Percentiles rank a stretch among this genome's conserved stretches.
These are phyloP conservation scores for Amazona guildingii DNA, from an alignment of 2,113 vertebrate species.

Conservation along the genomic window DNA sequence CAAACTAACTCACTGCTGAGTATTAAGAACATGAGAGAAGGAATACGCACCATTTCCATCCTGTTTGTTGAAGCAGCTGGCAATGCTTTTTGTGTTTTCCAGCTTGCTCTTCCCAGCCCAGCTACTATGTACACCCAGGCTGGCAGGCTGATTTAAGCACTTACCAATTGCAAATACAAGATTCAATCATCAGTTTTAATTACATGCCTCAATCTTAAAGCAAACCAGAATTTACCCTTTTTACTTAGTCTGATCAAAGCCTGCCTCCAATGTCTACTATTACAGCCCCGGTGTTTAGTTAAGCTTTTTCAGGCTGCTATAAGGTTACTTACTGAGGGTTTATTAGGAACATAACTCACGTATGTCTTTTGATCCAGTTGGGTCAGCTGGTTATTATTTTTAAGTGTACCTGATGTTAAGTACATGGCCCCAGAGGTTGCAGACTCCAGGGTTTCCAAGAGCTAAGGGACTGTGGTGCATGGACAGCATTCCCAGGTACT, in stretches of 20 bases:
- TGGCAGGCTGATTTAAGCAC: slow-evolving; percentile 2
- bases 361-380: slow-evolving; percentile 29
- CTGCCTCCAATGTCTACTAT: background rate
- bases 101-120: slow-evolving; percentile 3
- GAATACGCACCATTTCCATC: slow-evolving; percentile 13
- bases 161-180: slow-evolving; percentile 22
- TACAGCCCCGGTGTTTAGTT: background rate
- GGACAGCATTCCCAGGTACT: slow-evolving; percentile 28
- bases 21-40: background rate
- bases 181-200: slow-evolving; percentile 47
- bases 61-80: background rate
- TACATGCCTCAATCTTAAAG: background rate
- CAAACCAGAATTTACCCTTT: slow-evolving; percentile 22
- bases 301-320: slow-evolving; percentile 33
- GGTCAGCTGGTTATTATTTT: slow-evolving; percentile 34
- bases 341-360: slow-evolving; percentile 32
- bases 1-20: background rate
- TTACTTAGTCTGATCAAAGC: slow-evolving; percentile 38
- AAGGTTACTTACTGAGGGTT: slow-evolving; percentile 11
- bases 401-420: slow-evolving; percentile 18
- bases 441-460: background rate
- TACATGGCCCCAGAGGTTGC: slow-evolving; percentile 3
- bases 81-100: background rate
- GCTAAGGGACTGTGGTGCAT: background rate
- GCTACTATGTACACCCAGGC: background rate